Evolutionary conservation across 2,888 invertebrate species (phyloP).

Genomic region (Drosophila hamatofila): DNA sequence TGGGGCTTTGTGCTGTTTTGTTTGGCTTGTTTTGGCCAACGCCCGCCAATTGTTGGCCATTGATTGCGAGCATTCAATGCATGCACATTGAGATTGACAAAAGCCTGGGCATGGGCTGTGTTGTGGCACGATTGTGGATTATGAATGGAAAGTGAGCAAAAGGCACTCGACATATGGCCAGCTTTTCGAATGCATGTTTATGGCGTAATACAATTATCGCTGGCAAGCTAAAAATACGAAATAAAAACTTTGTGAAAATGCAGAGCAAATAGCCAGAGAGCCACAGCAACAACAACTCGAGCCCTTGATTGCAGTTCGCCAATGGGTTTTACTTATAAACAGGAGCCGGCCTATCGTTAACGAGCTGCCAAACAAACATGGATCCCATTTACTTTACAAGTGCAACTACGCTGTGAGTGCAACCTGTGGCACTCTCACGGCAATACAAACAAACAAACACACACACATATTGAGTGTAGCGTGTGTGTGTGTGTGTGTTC

Average conservation of each 20-base stretch:
- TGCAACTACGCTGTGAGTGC: slow-evolving; percentile 30
- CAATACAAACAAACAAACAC: slow-evolving; percentile 13
- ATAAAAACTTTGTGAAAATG: slow-evolving; percentile 42
- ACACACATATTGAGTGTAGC: neutral
- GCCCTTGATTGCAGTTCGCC: slow-evolving; percentile 49
- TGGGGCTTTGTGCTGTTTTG: slow-evolving; percentile 28
- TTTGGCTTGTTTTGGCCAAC: slow-evolving; percentile 51
- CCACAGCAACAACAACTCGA: slow-evolving; percentile 16
- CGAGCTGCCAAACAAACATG: slow-evolving; percentile 46
- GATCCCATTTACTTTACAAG: slow-evolving; percentile 47
- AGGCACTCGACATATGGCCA: slow-evolving; percentile 28
- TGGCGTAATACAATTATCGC: slow-evolving; percentile 41
- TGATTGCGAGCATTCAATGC: slow-evolving; percentile 35
- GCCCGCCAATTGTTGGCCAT: slow-evolving; percentile 52
- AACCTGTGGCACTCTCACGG: slow-evolving; percentile 45
- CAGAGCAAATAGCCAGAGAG: slow-evolving; percentile 19
- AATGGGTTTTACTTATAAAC: slow-evolving; percentile 29
- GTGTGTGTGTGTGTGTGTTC: slow-evolving; percentile 1
- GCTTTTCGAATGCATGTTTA: slow-evolving; percentile 17
- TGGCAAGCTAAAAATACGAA: slow-evolving; percentile 20
- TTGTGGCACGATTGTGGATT: slow-evolving; percentile 12
- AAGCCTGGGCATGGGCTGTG: neutral
- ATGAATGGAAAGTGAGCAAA: slow-evolving; percentile 28
- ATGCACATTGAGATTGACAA: slow-evolving; percentile 2
- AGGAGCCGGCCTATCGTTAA: slow-evolving; percentile 21